Evolutionary conservation across 2,888 invertebrate species (phyloP).

Genomic region (Lasioglossum vierecki): DNA sequence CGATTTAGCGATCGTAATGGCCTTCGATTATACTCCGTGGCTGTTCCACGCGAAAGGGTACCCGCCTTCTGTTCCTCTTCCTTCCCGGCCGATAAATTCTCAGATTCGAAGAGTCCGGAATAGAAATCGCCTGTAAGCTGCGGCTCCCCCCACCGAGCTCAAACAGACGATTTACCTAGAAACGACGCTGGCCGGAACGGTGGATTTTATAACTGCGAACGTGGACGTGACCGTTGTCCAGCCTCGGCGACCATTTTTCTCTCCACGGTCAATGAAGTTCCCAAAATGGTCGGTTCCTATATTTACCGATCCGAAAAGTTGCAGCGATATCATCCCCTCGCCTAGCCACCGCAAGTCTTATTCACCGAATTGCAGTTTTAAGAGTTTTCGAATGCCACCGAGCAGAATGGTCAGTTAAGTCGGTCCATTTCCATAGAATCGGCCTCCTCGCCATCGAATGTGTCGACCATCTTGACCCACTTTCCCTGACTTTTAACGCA

Average conservation of each 20-base stretch:
- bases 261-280: slow-evolving; percentile 19
- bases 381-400: slow-evolving; percentile 17
- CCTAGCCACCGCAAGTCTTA: slow-evolving; percentile 10
- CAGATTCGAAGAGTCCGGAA: not conserved
- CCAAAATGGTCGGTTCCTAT: slow-evolving; percentile 11
- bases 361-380: slow-evolving; percentile 35
- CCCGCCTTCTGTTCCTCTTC: not conserved
- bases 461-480: slow-evolving; percentile 32
- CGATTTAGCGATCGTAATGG: slow-evolving; percentile 40
- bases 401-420: slow-evolving; percentile 46
- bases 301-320: slow-evolving; percentile 23
- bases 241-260: not conserved
- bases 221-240: slow-evolving; percentile 23
- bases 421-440: slow-evolving; percentile 43
- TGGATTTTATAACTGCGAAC: not conserved
- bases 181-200: not conserved
- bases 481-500: slow-evolving; percentile 21
- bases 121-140: not conserved
- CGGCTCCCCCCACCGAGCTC: not conserved
- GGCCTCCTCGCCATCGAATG: slow-evolving; percentile 22
- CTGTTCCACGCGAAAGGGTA: not conserved
- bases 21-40: not conserved
- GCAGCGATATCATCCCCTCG: slow-evolving; percentile 6
- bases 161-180: slow-evolving; percentile 22
- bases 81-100: slow-evolving; percentile 31